Evolutionary conservation across 2,797 vertebrate genomes (phyloP).

Genomic region (Crax fasciolata): DNA sequence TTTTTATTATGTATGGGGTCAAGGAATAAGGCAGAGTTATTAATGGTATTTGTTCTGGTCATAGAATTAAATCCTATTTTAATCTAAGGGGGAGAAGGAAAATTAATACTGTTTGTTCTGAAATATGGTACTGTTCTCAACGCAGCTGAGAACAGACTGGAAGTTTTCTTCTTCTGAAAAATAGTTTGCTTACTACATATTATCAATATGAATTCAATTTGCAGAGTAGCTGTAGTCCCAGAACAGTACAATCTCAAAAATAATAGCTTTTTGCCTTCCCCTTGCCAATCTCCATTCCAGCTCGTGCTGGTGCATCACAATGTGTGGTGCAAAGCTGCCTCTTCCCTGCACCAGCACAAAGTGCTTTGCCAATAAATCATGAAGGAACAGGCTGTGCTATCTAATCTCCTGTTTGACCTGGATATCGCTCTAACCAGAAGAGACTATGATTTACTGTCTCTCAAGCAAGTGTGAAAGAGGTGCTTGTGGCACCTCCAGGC

Average conservation of each 20-base stretch:
- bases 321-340: neutral
- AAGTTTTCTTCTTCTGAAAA: slow-evolving; percentile 50
- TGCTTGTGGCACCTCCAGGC: neutral
- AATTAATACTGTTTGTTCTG: slow-evolving; percentile 44
- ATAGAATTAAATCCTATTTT: slow-evolving; percentile 48
- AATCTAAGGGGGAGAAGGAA: slow-evolving; percentile 2
- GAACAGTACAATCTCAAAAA: slow-evolving; percentile 29
- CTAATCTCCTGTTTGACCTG: slow-evolving; percentile 30
- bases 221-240: slow-evolving; percentile 31
- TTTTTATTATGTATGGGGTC: slow-evolving; percentile 34
- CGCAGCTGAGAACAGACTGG: slow-evolving; percentile 5
- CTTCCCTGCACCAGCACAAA: neutral
- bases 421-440: neutral
- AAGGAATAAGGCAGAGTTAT: slow-evolving; percentile 22
- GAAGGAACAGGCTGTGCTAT: slow-evolving; percentile 10
- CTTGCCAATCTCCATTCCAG: slow-evolving; percentile 17
- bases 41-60: slow-evolving; percentile 26
- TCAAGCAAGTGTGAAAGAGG: neutral
- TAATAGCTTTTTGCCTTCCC: slow-evolving; percentile 54
- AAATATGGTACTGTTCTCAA: slow-evolving; percentile 17
- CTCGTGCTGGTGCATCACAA: neutral
- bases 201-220: slow-evolving; percentile 63
- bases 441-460: neutral
- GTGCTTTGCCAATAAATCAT: slow-evolving; percentile 15
- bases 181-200: slow-evolving; percentile 45